These are phyloP conservation scores for Pocillopora grandis DNA, from an alignment of 92 coral and sea anemone species.

Conservation along the genomic window DNA sequence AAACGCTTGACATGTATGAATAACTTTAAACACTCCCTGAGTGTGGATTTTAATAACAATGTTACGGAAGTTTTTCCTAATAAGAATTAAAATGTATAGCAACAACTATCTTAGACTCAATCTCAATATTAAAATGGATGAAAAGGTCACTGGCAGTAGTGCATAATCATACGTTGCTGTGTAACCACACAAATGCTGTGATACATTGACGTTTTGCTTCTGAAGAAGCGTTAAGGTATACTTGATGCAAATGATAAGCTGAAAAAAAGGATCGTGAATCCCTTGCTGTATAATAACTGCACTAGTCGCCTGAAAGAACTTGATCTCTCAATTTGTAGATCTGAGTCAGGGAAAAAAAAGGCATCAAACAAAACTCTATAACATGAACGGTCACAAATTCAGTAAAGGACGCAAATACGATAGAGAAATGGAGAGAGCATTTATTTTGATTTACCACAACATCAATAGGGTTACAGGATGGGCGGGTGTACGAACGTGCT, in stretches of 20 bases:
- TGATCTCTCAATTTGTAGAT: neutral
- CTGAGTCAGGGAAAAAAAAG: neutral
- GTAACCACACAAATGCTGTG: too few species aligned
- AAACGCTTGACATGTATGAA: too few species aligned
- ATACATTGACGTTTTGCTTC: too few species aligned
- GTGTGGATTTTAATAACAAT: too few species aligned
- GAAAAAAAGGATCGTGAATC: neutral
- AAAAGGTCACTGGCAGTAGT: too few species aligned
- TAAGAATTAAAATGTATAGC: too few species aligned
- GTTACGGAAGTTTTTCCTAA: too few species aligned
- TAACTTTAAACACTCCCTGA: too few species aligned
- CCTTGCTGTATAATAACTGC: too few species aligned
- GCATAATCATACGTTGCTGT: too few species aligned
- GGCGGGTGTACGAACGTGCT: neutral
- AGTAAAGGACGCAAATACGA: slow-evolving; percentile 13
- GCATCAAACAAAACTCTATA: neutral
- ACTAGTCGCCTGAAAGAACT: neutral
- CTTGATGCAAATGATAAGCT: neutral
- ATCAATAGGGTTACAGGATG: slow-evolving; percentile 37
- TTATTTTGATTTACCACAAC: slow-evolving; percentile 37
- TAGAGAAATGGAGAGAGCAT: slow-evolving; percentile 34
- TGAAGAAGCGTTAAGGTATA: neutral
- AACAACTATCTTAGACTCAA: too few species aligned
- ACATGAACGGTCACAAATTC: neutral
- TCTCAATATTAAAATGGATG: too few species aligned